phyloP scores from a whole-genome alignment of 53 echinoderm and acorn worm species.

The Glandiceps talaboti region DNA sequence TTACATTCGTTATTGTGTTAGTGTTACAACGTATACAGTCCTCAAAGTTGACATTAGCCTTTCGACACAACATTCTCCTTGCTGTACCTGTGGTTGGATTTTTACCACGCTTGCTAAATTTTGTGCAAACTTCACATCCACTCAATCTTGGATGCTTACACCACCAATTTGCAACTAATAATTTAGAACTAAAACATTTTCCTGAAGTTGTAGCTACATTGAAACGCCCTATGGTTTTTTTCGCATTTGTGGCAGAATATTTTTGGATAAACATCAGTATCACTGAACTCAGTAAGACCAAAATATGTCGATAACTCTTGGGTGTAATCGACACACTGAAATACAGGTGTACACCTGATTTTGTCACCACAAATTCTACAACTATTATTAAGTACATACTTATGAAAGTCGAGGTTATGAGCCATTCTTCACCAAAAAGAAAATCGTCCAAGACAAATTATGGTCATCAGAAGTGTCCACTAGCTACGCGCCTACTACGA shows the following conservation, averaged over 20 bases:
- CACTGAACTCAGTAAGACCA: neutral
- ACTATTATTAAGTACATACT: neutral
- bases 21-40: too few species aligned
- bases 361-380: neutral
- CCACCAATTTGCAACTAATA: neutral
- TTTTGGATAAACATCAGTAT: neutral
- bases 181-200: neutral
- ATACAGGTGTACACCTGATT: neutral
- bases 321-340: neutral
- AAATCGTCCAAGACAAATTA: too few species aligned
- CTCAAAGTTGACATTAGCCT: too few species aligned
- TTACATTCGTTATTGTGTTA: too few species aligned
- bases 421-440: neutral
- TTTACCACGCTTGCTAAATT: neutral
- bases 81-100: neutral
- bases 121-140: neutral
- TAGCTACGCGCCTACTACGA: too few species aligned
- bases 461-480: too few species aligned
- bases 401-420: neutral
- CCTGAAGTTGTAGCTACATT: neutral
- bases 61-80: too few species aligned
- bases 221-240: neutral
- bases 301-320: neutral
- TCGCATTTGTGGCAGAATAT: neutral
- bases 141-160: neutral